Evolutionary conservation across 2,888 invertebrate genomes (phyloP).

Genomic region (Protonemura montana): DNA sequence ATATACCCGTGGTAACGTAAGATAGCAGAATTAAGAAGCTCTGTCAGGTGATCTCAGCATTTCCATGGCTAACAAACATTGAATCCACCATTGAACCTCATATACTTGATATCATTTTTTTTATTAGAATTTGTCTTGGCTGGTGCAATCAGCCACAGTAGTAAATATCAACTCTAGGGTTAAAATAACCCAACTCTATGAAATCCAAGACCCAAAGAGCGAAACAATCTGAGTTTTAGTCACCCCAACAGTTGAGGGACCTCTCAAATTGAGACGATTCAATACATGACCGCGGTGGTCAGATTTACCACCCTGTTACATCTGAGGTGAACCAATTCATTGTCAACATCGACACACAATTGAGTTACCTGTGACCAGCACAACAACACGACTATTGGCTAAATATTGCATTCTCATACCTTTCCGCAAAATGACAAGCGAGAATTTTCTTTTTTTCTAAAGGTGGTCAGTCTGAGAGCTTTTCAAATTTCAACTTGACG

Average conservation of each 20-base stretch:
- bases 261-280: background rate
- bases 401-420: background rate
- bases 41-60: no score
- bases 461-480: background rate
- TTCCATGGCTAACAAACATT: no score
- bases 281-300: background rate
- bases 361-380: background rate
- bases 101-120: no score
- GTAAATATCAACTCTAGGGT: no score
- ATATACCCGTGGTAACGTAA: no score
- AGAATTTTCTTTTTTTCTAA: background rate
- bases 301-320: background rate
- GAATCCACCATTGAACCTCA: no score
- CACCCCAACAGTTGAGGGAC: background rate
- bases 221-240: no score
- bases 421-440: constrained; percentile 7
- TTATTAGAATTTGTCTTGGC: no score
- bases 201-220: no score
- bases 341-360: background rate
- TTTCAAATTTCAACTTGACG: background rate
- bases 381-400: background rate
- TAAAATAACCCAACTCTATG: no score
- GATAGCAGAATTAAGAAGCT: no score
- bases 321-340: background rate
- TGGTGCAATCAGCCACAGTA: no score